Evolutionary conservation across 2,113 vertebrate species (phyloP).

Genomic region (Glareola pratincola): DNA sequence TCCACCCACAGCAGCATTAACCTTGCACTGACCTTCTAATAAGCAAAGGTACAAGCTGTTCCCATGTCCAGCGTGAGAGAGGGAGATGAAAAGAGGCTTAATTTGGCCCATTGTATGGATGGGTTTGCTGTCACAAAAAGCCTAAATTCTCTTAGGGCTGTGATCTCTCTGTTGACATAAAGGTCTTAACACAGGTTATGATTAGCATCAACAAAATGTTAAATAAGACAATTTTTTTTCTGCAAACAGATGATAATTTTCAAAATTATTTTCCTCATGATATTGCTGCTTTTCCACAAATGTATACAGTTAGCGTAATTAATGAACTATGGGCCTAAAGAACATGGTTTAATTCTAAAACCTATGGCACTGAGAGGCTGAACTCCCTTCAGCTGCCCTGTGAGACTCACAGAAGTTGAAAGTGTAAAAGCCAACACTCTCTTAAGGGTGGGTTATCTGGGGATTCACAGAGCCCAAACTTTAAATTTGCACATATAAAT

Average conservation of each 20-base stretch:
- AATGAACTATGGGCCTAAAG: neutral
- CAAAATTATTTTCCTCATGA: neutral
- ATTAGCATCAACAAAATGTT: neutral
- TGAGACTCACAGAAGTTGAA: neutral
- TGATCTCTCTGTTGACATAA: neutral
- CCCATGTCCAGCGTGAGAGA: neutral
- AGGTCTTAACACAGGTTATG: neutral
- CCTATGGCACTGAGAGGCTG: neutral
- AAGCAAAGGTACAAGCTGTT: neutral
- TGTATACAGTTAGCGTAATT: neutral
- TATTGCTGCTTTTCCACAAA: neutral
- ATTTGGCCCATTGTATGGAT: neutral
- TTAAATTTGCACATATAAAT: constrained; percentile 55
- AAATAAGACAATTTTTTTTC: neutral
- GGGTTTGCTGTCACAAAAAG: neutral
- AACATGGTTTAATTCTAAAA: neutral
- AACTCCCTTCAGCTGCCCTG: neutral
- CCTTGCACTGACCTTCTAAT: neutral
- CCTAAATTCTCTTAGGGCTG: neutral
- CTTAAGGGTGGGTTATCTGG: neutral
- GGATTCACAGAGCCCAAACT: neutral
- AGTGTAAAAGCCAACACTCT: neutral
- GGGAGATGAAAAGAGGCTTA: neutral
- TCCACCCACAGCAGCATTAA: neutral
- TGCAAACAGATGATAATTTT: neutral